Evolutionary conservation across 2,113 vertebrate genomes (phyloP).

Genomic region (Lamprologus callipterus): DNA sequence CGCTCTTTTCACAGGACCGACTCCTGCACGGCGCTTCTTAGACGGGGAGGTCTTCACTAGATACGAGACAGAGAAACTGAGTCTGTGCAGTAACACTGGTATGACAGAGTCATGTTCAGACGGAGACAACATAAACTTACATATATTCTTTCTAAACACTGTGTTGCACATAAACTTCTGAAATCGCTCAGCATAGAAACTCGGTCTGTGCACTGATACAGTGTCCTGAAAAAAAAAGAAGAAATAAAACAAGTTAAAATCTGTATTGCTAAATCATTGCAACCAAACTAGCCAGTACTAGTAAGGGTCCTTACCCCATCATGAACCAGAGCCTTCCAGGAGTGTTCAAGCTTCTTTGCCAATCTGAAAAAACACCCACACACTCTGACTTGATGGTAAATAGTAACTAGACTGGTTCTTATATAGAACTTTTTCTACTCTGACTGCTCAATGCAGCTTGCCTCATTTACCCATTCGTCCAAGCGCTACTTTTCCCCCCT

Average conservation of each 20-base stretch:
- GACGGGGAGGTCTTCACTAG: constrained; percentile 82
- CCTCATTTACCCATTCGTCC: neutral
- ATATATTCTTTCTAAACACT: constrained; percentile 79
- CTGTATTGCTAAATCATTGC: neutral
- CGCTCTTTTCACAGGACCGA: constrained; percentile 60
- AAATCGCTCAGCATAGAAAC: constrained; percentile 93
- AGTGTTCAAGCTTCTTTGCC: constrained; percentile 89
- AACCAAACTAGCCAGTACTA: neutral
- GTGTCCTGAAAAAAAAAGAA: constrained; percentile 77
- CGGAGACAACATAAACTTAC: constrained; percentile 64
- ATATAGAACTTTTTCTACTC: neutral
- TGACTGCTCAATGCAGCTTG: neutral
- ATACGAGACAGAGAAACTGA: neutral
- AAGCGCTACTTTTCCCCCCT: neutral
- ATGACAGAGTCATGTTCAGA: neutral
- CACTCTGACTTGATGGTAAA: neutral
- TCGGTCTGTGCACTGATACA: constrained; percentile 88
- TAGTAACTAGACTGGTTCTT: neutral
- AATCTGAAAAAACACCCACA: constrained; percentile 67
- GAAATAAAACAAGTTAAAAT: neutral
- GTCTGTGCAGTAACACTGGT: neutral
- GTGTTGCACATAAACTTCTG: constrained; percentile 88
- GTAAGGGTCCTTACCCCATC: constrained; percentile 77
- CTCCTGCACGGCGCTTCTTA: constrained; percentile 82
- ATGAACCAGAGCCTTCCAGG: constrained; percentile 90